Conservation (phyloP, 2,113 vertebrate species). For the Ageneiosus marmoratus region DNA sequence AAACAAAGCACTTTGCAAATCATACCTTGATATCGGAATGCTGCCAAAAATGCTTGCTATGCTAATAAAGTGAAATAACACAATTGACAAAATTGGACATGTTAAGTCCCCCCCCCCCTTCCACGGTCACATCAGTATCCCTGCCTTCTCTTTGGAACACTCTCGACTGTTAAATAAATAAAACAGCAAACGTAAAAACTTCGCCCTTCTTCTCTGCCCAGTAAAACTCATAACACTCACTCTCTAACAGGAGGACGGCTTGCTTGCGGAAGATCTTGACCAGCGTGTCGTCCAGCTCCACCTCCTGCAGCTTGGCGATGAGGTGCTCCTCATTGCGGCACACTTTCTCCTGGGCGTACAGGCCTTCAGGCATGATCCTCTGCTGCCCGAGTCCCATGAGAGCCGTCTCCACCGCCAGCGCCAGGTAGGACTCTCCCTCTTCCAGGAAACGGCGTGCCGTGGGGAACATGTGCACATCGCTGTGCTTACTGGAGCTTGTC, state of each 20-base stretch:
- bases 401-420: conserved; percentile 88
- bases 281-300: conserved; percentile 84
- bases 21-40: not conserved
- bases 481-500: conserved; percentile 77
- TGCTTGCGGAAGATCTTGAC: conserved; percentile 95
- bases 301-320: conserved; percentile 89
- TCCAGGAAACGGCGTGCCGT: conserved; percentile 83
- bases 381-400: conserved; percentile 94
- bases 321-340: conserved; percentile 95
- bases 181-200: not conserved
- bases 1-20: conserved; percentile 28
- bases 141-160: not conserved
- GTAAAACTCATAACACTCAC: conserved; percentile 64
- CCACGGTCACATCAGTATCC: not conserved
- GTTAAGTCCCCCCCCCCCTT: not conserved
- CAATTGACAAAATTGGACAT: not conserved
- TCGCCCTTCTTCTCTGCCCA: not conserved
- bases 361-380: conserved; percentile 92
- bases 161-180: not conserved
- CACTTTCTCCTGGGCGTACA: conserved; percentile 95
- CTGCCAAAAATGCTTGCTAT: not conserved
- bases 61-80: conserved; percentile 8
- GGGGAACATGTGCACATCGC: conserved; percentile 86
- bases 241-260: conserved; percentile 91
- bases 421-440: conserved; percentile 88